Conservation (phyloP, 2,113 vertebrate genomes). For the Spea multiplicata region DNA sequence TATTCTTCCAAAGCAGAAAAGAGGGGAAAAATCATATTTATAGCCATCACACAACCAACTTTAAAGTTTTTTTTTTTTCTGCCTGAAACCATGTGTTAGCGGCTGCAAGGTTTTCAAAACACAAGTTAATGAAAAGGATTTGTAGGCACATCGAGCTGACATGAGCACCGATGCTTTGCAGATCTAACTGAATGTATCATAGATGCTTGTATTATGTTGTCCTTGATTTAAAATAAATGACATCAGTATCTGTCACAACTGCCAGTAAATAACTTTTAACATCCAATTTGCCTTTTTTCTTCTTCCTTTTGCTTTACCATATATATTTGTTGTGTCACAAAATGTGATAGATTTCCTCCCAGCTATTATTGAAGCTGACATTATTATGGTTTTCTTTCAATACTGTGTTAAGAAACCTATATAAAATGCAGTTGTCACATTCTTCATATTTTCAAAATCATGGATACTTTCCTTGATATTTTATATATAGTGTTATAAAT, state of each 20-base stretch:
- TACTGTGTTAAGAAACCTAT: background rate
- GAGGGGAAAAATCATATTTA: constrained; percentile 18
- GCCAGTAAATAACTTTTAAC: constrained; percentile 22
- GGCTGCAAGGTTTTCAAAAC: constrained; percentile 24
- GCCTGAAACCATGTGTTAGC: constrained; percentile 26
- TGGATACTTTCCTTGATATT: background rate
- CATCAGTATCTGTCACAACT: constrained; percentile 31
- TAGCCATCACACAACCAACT: constrained; percentile 9
- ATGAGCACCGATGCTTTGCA: constrained; percentile 33
- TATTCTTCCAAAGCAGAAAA: background rate
- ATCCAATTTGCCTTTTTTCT: constrained; percentile 16
- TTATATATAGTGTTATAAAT: background rate
- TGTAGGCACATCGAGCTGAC: constrained; percentile 40
- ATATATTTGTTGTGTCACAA: background rate
- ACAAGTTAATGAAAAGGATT: constrained; percentile 46
- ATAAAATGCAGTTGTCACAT: background rate
- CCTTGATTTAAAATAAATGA: constrained; percentile 35
- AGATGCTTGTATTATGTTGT: constrained; percentile 25
- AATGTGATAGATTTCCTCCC: background rate
- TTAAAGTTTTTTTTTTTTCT: constrained; percentile 29
- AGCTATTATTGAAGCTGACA: background rate
- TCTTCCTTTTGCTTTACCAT: background rate
- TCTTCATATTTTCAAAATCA: background rate
- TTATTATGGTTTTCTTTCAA: background rate
- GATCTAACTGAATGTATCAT: constrained; percentile 35